Evolutionary conservation across 1,140 invertebrate species (phyloP).

Genomic region (Pogonus chalceus): DNA sequence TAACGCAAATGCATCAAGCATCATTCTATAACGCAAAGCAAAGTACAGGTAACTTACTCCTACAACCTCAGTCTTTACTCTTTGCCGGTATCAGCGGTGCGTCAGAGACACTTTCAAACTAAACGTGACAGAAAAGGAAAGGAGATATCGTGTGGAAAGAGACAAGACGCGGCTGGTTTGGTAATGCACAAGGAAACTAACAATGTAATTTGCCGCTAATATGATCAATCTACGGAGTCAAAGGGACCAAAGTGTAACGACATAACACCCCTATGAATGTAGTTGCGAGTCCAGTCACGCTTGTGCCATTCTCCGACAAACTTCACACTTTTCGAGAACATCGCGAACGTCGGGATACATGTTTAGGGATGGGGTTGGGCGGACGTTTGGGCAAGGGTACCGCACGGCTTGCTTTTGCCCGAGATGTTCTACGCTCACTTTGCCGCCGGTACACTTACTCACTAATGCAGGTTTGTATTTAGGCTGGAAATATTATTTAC

Average conservation of each 20-base stretch:
- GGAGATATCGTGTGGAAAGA: constrained; percentile 1
- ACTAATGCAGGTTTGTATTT: too few relatives aligned
- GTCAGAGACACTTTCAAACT: too few relatives aligned
- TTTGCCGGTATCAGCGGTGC: too few relatives aligned
- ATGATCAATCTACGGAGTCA: constrained; percentile 21
- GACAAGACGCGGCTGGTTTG: background rate
- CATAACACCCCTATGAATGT: constrained; percentile 14
- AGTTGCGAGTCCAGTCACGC: constrained; percentile 18
- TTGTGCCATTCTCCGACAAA: constrained; percentile 24
- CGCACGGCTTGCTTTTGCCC: too few relatives aligned
- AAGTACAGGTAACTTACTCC: too few relatives aligned
- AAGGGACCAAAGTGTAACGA: constrained; percentile 14
- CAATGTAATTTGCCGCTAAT: constrained; percentile 22
- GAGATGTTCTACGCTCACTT: background rate
- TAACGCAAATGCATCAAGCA: too few relatives aligned
- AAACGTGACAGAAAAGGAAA: background rate
- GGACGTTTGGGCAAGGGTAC: background rate
- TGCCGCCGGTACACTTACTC: too few relatives aligned
- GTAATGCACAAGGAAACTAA: constrained; percentile 1
- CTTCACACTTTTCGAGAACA: constrained; percentile 22
- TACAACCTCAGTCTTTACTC: too few relatives aligned
- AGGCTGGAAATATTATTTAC: too few relatives aligned
- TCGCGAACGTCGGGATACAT: too few relatives aligned
- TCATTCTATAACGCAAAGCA: too few relatives aligned
- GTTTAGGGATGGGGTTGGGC: too few relatives aligned